A percentile compares a stretch with the other conserved stretches of the same genome.
These are phyloP conservation scores for Heterotilapia buettikoferi DNA, from an alignment of 2,113 vertebrate genomes.

Conservation along the genomic window DNA sequence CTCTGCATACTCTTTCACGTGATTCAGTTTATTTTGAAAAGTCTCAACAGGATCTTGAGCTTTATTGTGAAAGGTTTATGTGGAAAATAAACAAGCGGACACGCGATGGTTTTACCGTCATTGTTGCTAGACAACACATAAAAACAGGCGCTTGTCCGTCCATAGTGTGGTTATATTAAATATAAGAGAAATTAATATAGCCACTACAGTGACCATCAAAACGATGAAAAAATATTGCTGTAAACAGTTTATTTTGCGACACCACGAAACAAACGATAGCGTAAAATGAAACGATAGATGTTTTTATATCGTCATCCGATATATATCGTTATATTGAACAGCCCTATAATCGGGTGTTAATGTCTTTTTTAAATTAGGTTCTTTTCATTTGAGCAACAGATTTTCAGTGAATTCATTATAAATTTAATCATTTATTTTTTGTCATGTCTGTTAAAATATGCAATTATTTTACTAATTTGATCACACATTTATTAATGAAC, in stretches of 20 bases:
- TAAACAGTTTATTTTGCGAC: too few relatives aligned
- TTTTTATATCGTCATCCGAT: neutral
- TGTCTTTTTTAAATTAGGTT: neutral
- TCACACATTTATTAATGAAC: neutral
- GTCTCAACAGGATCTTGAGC: neutral
- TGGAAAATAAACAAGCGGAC: neutral
- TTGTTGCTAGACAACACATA: too few relatives aligned
- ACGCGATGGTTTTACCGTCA: fast-evolving
- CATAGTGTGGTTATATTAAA: too few relatives aligned
- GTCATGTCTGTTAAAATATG: neutral
- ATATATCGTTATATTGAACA: fast-evolving
- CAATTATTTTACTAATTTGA: neutral
- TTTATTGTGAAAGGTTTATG: neutral
- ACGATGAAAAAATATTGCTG: too few relatives aligned
- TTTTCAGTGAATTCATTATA: neutral
- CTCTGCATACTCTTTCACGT: fast-evolving
- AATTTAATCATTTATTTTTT: neutral
- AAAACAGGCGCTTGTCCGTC: fast-evolving
- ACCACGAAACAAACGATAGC: neutral
- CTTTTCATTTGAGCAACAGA: neutral
- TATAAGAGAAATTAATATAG: too few relatives aligned
- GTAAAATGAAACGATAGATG: fast-evolving
- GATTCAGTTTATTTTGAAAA: neutral
- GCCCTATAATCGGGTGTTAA: neutral
- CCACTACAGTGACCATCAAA: too few relatives aligned